Percentiles rank a stretch among this genome's conserved stretches.
phyloP scores from a whole-genome alignment of 2,797 vertebrate species.

The Valencia hispanica region DNA sequence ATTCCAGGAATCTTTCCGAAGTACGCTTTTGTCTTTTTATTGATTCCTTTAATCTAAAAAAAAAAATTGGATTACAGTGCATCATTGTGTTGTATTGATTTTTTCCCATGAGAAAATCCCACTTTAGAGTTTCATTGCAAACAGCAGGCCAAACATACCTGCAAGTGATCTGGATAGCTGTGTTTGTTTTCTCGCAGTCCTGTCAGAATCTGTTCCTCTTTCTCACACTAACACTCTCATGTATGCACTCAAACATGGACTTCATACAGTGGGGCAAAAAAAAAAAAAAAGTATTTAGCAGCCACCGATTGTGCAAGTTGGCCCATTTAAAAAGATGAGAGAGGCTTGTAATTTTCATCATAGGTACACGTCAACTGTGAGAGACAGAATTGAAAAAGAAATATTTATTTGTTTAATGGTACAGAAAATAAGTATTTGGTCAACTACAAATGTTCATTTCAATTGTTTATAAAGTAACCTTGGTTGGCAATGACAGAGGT shows the following conservation, averaged over 20 bases:
- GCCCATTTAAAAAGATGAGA: too few relatives aligned
- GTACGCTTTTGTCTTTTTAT: not conserved
- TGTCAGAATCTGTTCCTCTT: constrained; percentile 64
- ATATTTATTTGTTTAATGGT: too few relatives aligned
- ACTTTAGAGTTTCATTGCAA: constrained; percentile 30
- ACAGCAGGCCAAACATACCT: constrained; percentile 49
- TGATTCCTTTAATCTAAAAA: not conserved
- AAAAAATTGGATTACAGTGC: not conserved
- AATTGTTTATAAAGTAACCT: too few relatives aligned
- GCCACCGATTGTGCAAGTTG: too few relatives aligned
- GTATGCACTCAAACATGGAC: constrained; percentile 18
- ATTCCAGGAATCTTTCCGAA: not conserved
- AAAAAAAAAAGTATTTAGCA: too few relatives aligned
- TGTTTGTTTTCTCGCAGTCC: constrained; percentile 67
- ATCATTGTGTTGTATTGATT: constrained; percentile 20
- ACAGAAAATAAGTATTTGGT: too few relatives aligned
- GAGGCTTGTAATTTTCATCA: too few relatives aligned
- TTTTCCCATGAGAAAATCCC: constrained; percentile 58
- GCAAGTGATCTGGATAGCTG: constrained; percentile 25
- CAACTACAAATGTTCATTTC: too few relatives aligned
- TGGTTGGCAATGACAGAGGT: too few relatives aligned
- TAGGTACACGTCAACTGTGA: too few relatives aligned
- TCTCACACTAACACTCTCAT: constrained; percentile 40
- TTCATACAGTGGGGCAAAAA: too few relatives aligned
- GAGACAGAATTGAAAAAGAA: too few relatives aligned